Evolutionary conservation across 1,140 invertebrate species (phyloP).

Genomic region (Drosophila chauvacae): DNA sequence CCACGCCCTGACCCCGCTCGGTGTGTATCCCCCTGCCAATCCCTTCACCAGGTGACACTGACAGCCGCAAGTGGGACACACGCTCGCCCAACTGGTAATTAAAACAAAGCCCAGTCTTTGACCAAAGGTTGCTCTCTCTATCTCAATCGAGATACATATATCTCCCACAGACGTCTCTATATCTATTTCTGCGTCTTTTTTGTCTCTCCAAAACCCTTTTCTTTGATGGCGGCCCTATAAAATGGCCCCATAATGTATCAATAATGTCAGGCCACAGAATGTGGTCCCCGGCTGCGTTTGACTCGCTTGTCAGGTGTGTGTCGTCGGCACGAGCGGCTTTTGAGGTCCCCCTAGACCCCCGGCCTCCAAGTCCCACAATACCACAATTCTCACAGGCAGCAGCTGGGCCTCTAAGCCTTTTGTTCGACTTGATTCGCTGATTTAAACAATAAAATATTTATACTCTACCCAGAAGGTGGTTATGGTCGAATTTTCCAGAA

Average conservation of each 20-base stretch:
- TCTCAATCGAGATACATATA: constrained; percentile 3
- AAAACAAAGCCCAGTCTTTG: constrained; percentile 63
- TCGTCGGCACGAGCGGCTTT: constrained; percentile 70
- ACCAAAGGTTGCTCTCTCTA: constrained; percentile 46
- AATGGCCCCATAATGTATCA: constrained; percentile 72
- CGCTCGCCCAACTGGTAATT: constrained; percentile 63
- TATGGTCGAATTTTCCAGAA: constrained; percentile 4
- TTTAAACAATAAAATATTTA: constrained; percentile 53
- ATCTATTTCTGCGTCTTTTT: constrained; percentile 24
- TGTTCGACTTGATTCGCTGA: constrained; percentile 35
- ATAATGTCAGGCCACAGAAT: constrained; percentile 66
- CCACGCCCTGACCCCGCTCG: constrained; percentile 34
- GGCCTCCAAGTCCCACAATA: constrained; percentile 15
- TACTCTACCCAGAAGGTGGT: constrained; percentile 11
- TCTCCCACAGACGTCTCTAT: constrained; percentile 15
- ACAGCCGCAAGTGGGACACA: constrained; percentile 56
- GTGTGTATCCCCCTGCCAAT: neutral
- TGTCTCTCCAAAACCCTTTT: constrained; percentile 35
- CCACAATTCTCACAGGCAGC: constrained; percentile 39
- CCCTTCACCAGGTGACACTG: constrained; percentile 42
- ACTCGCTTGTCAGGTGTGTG: constrained; percentile 63
- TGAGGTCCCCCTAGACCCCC: constrained; percentile 15
- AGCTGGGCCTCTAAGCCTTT: constrained; percentile 40
- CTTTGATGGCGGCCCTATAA: constrained; percentile 61
- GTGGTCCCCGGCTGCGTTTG: constrained; percentile 40